Evolutionary conservation across 2,888 invertebrate species (phyloP).

Genomic region (Thereva unica): DNA sequence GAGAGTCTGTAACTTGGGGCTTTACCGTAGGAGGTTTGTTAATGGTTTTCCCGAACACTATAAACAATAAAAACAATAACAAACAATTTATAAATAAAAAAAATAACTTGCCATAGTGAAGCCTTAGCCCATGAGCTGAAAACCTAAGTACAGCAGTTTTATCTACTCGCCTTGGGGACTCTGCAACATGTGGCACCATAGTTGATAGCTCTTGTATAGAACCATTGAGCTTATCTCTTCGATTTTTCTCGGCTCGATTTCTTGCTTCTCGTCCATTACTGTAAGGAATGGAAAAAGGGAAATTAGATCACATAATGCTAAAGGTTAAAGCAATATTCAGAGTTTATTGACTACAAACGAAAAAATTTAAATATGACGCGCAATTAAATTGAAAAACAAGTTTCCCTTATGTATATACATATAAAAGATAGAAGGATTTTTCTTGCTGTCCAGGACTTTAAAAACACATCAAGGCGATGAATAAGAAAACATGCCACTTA

Average conservation of each 20-base stretch:
- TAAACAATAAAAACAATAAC: slow-evolving; percentile 28
- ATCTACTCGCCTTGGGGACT: slow-evolving; percentile 82
- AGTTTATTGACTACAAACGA: too few relatives aligned
- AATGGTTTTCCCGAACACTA: slow-evolving; percentile 63
- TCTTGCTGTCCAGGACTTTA: background rate
- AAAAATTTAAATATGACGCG: too few relatives aligned
- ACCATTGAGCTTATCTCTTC: slow-evolving; percentile 85
- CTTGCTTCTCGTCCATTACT: slow-evolving; percentile 77
- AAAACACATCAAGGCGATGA: background rate
- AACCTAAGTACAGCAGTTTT: slow-evolving; percentile 88
- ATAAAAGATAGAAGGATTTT: background rate
- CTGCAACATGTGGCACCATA: slow-evolving; percentile 81
- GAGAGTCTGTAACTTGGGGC: slow-evolving; percentile 64
- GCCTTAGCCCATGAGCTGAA: slow-evolving; percentile 81
- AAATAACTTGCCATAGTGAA: slow-evolving; percentile 66
- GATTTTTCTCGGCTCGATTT: slow-evolving; percentile 88
- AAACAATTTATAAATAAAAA: background rate
- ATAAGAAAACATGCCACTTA: too few relatives aligned
- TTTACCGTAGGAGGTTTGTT: slow-evolving; percentile 56
- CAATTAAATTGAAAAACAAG: background rate
- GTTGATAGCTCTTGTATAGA: slow-evolving; percentile 81
- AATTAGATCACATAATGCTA: background rate
- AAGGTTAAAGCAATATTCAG: background rate
- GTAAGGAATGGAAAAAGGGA: slow-evolving; percentile 42
- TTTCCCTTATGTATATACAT: background rate